Base-by-base conservation (phyloP, 2,888 invertebrate genomes). In the Onchidella celtica region DNA sequence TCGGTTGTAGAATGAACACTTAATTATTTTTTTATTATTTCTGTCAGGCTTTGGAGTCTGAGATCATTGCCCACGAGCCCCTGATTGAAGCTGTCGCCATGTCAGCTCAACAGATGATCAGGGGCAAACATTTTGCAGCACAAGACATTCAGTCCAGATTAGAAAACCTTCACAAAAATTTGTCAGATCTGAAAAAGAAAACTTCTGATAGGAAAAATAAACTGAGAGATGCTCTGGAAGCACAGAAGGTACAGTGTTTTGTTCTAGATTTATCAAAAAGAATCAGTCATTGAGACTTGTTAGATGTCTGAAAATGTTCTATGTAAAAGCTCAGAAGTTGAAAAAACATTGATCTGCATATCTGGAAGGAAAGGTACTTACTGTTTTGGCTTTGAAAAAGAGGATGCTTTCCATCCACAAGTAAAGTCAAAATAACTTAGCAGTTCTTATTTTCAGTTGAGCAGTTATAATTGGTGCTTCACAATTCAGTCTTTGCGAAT, bases 41-140 rank as follows among this genome's bases (percentile, higher is more conserved):
- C 83, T 84, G 72, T 9, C 85, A 94, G 91, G 96, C 96, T 0
- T 92, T 99, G 55, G 98, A 99, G 92, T 96, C 97, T 0, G 98
- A 99, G 92, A 94, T 98, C 11, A 94, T 96, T 14, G 96, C 97
- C 0, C 96, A 97, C 89, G 98, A 98, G 92, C 96, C 97, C 0
- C 95, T 97, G 0, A 96, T 98, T 4, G 95, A 95, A 6, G 95
- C 96, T 0, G 94, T 98, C 0, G 94, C 96, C 0, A 95, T 95
- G 21, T 95, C 97, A 83, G 97, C 97, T 0, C 94, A 95, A 6
- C 95, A 96, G 87, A 96, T 98, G 95, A 94, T 96, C 3, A 95
- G 96, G 2, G 96, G 96, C 86, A 96, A 97, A 0, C 98, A 99
- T 94, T 97, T 97, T 93, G 97, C 97, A 0, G 94, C 96, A 0